Evolutionary conservation across 2,113 vertebrate species (phyloP), one percentile per base, ranked within the genome.

Genomic region (Echinops telfairi): DNA sequence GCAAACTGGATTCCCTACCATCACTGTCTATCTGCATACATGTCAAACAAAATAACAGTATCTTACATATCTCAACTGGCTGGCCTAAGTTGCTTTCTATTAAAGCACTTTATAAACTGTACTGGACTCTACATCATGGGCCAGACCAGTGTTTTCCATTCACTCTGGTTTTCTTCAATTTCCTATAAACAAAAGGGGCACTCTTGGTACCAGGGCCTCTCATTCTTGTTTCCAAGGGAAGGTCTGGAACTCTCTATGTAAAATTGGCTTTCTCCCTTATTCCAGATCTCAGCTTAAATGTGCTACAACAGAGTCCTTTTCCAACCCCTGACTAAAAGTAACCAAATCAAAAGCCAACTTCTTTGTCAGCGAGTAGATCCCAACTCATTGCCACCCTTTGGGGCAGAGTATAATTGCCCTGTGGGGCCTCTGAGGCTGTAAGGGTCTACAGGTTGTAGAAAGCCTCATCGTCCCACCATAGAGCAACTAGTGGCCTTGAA

Each of bases 221-320:
- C 58, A 22, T 36, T 29, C 12, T 6, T 4, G 11, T 47, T 38
- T 88, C 53, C 17, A 43, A 73, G 3, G 1, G 14, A 73, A 3
- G 1, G 14, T 6, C 38, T 70, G 17, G 25, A 83, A 68, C n/a
- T 22, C 14, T 75, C 43, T 73, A 27, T 79, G 2, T 22, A 84
- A 84, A n/a, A 53, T 36, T 11, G 25, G 22, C 53, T 62, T 14
- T 64, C 47, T 85, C 15, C 53, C 9, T 47, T 31, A 20, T 47
- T 75, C 94, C 71, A 87, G 58, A 40, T 75, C 14, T 62, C 60
- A 36, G 83, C 27, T 95, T 38, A 70, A 80, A 80, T 83, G 92
- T 84, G 47, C 12, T 53, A 12, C 47, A 10, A 12, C 10, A 6
- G 47, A 53, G 9, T 11, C 12, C 47, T 53, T 53, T 53, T 11